Conservation (phyloP, 2,113 vertebrate species). For the Platysteira castanea region DNA sequence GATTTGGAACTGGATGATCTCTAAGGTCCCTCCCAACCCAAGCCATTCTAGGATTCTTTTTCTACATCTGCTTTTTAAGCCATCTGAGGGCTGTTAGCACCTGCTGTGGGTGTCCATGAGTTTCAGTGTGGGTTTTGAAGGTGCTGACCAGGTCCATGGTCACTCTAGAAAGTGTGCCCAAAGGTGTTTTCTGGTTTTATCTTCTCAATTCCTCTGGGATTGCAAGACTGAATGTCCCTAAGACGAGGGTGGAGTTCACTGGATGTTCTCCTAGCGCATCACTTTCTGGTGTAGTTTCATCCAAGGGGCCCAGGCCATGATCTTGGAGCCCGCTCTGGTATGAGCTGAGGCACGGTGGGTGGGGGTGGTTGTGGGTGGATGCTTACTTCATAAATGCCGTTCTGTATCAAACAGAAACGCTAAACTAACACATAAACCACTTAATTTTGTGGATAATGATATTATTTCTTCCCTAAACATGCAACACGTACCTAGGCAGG, state of each 20-base stretch:
- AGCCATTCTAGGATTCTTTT: background rate
- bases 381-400: background rate
- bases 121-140: background rate
- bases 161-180: background rate
- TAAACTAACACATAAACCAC: background rate
- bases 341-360: accelerated
- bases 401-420: background rate
- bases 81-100: background rate
- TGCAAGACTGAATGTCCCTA: background rate
- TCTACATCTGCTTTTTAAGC: background rate
- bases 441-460: background rate
- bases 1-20: background rate
- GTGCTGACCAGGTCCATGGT: accelerated
- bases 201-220: background rate
- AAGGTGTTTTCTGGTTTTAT: background rate
- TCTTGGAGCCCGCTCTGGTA: background rate
- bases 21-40: background rate
- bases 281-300: background rate
- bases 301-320: accelerated
- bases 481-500: background rate
- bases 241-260: accelerated
- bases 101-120: no score
- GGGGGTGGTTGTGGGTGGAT: background rate
- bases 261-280: background rate
- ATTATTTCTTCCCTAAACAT: accelerated